phyloP scores from a whole-genome alignment of 1,140 invertebrate genomes.

The Pararge aegeria region DNA sequence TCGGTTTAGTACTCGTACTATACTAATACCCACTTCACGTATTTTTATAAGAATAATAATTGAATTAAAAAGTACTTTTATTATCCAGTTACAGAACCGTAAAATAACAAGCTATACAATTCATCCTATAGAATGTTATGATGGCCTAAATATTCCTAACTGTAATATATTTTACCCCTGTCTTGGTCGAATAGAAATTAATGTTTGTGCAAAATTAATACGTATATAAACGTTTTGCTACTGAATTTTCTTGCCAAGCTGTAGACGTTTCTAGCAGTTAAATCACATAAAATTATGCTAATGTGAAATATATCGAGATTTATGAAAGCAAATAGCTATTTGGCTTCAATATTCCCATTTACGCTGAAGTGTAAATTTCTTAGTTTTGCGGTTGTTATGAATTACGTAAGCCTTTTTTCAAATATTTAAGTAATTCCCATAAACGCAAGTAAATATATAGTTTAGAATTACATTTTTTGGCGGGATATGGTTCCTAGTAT shows the following conservation, averaged over 20 bases:
- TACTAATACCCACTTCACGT: too few relatives aligned
- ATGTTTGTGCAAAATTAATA: slow-evolving; percentile 1
- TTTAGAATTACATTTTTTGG: too few relatives aligned
- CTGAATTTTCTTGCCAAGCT: slow-evolving; percentile 8
- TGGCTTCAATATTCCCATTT: slow-evolving; percentile 8
- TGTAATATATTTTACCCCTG: too few relatives aligned
- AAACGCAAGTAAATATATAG: too few relatives aligned
- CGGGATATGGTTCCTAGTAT: too few relatives aligned
- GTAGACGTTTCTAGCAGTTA: slow-evolving; percentile 6
- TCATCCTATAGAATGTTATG: too few relatives aligned
- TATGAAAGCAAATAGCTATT: slow-evolving; percentile 10
- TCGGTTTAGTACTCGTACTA: too few relatives aligned
- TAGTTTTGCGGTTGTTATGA: neutral
- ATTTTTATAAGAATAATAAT: too few relatives aligned
- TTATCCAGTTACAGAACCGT: too few relatives aligned
- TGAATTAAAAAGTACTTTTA: too few relatives aligned
- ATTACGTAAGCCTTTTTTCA: neutral
- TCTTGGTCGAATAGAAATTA: neutral
- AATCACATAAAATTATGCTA: slow-evolving; percentile 11
- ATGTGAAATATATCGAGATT: slow-evolving; percentile 10
- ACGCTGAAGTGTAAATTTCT: slow-evolving; percentile 6
- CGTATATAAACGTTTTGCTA: slow-evolving; percentile 1
- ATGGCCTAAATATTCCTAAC: too few relatives aligned
- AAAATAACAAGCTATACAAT: too few relatives aligned
- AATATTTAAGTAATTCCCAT: neutral